Conservation (phyloP, 2,113 vertebrate species). For the Zosterops pallidus region DNA sequence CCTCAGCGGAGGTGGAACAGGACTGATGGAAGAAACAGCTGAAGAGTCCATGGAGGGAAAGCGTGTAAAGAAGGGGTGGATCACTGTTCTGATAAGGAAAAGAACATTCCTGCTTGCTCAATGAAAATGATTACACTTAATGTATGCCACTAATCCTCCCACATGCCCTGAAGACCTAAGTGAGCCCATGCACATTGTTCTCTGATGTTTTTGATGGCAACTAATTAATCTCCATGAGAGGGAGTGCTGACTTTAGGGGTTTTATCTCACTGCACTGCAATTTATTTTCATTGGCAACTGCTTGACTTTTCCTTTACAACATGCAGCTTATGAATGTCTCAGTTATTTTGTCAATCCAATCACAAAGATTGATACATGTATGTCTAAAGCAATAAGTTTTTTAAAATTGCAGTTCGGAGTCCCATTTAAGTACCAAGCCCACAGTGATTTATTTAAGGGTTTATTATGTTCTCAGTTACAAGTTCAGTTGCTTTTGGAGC, state of each 20-base stretch:
- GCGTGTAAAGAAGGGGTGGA: background rate
- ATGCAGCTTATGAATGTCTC: background rate
- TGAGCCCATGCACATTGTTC: constrained; percentile 15
- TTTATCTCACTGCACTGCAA: background rate
- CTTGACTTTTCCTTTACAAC: background rate
- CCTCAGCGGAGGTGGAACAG: background rate
- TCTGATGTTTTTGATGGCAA: background rate
- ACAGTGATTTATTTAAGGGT: background rate
- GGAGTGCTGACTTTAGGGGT: background rate
- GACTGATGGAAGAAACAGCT: background rate
- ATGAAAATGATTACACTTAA: background rate
- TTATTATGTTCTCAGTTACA: background rate
- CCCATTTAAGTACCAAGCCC: background rate
- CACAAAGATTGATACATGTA: background rate
- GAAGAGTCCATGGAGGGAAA: background rate
- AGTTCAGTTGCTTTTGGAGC: background rate
- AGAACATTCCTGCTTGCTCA: background rate
- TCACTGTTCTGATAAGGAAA: background rate
- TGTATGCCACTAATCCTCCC: background rate
- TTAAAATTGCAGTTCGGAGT: background rate
- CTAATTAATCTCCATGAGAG: constrained; percentile 31
- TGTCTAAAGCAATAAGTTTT: background rate
- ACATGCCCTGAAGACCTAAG: background rate
- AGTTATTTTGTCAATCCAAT: background rate
- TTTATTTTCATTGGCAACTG: constrained; percentile 26